A percentile compares a stretch with the other conserved stretches of the same genome.
phyloP scores from a whole-genome alignment of 2,113 vertebrate genomes.

The Grammomys dolichurus region DNA sequence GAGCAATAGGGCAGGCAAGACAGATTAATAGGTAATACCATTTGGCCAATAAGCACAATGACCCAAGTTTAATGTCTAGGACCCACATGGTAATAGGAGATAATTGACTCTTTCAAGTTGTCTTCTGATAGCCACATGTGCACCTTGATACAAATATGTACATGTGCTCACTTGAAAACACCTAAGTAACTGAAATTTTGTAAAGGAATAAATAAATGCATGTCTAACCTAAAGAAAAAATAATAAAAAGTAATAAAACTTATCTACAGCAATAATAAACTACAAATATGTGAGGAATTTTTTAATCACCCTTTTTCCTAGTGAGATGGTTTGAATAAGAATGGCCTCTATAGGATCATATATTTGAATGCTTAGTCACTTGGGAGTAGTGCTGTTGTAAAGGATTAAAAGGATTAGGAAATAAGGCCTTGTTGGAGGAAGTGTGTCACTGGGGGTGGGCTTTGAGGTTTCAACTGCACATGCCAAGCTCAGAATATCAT shows the following conservation, averaged over 20 bases:
- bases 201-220: neutral
- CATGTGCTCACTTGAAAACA: neutral
- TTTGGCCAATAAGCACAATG: neutral
- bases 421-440: neutral
- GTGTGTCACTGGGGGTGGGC: neutral
- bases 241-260: neutral
- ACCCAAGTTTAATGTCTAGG: neutral
- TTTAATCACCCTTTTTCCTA: neutral
- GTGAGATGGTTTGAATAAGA: neutral
- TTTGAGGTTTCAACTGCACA: neutral
- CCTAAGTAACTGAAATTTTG: neutral
- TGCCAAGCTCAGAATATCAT: neutral
- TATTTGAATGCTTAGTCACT: neutral
- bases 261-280: neutral
- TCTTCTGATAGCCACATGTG: neutral
- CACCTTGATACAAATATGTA: neutral
- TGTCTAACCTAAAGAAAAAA: neutral
- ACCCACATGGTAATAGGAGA: neutral
- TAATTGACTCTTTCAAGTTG: neutral
- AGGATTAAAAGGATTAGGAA: neutral
- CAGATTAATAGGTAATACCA: neutral
- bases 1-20: neutral
- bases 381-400: neutral
- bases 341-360: neutral
- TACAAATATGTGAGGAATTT: slow-evolving; percentile 31